Conservation (phyloP, 1,140 invertebrate species). For the Neodiprion fabricii region DNA sequence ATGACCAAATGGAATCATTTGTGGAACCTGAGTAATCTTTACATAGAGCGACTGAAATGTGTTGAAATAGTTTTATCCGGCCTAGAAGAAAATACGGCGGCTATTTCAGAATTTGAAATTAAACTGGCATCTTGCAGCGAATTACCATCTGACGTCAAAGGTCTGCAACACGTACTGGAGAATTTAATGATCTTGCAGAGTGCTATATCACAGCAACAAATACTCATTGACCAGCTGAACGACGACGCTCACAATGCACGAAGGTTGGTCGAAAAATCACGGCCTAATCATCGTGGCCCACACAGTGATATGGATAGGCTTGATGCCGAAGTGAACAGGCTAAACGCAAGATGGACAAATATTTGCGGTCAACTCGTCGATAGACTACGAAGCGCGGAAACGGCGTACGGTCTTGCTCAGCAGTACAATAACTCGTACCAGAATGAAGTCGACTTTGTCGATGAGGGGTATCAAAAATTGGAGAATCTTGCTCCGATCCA, state of each 20-base stretch:
- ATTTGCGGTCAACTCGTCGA: conserved; percentile 91
- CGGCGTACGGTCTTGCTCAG: conserved; percentile 83
- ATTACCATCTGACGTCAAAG: conserved; percentile 81
- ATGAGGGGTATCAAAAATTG: conserved; percentile 78
- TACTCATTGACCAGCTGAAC: conserved; percentile 87
- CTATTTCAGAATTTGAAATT: conserved; percentile 91
- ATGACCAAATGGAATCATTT: conserved; percentile 91
- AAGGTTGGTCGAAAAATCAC: conserved; percentile 84
- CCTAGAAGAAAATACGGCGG: conserved; percentile 86
- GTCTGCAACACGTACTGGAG: conserved; percentile 75
- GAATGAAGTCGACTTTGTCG: conserved; percentile 87
- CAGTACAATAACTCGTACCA: conserved; percentile 87
- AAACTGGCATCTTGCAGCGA: conserved; percentile 86
- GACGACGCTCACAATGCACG: conserved; percentile 88
- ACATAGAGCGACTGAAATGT: conserved; percentile 89
- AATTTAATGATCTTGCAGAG: conserved; percentile 82
- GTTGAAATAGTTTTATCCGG: conserved; percentile 89
- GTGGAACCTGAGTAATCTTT: conserved; percentile 84
- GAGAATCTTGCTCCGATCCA: conserved; percentile 75
- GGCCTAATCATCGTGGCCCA: conserved; percentile 70
- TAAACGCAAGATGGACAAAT: conserved; percentile 90
- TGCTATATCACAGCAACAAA: conserved; percentile 82
- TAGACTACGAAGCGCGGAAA: conserved; percentile 84
- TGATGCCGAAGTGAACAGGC: conserved; percentile 90
- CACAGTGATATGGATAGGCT: conserved; percentile 88